Evolutionary conservation across 2,797 vertebrate genomes (phyloP).

Genomic region (Argentina silus): DNA sequence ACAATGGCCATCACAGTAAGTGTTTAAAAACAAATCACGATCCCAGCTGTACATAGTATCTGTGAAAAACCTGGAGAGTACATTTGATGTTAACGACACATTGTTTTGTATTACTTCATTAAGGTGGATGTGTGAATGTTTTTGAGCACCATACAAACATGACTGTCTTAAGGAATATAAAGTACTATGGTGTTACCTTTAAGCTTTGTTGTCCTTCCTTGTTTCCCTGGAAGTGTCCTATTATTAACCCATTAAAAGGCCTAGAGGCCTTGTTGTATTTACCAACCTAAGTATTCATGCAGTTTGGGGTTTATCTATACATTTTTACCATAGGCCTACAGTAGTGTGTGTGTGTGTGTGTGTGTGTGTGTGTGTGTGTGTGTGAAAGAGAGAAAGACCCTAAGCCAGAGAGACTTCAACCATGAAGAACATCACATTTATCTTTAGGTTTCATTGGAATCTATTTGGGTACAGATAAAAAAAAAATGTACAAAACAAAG

Average conservation of each 20-base stretch:
- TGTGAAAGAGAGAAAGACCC: not conserved
- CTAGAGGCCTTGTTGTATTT: too few species aligned
- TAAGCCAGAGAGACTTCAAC: not conserved
- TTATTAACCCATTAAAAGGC: too few species aligned
- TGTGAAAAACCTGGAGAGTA: not conserved
- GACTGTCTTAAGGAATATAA: not conserved
- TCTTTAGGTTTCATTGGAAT: conserved; percentile 54
- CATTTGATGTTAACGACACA: not conserved
- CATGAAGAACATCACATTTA: too few species aligned
- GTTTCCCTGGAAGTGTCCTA: too few species aligned
- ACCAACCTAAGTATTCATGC: not conserved
- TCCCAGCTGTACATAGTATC: not conserved
- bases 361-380: too few species aligned
- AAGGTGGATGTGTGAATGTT: too few species aligned
- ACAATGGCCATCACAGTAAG: too few species aligned
- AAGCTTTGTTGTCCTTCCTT: too few species aligned
- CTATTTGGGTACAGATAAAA: conserved; percentile 80
- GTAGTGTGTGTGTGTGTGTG: not conserved
- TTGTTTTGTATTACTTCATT: not conserved
- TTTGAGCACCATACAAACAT: not conserved
- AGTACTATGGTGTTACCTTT: not conserved
- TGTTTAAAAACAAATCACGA: not conserved
- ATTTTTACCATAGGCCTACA: not conserved
- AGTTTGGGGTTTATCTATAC: not conserved
- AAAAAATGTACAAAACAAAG: conserved; percentile 78